Base-by-base conservation (phyloP, 1,140 invertebrate genomes). In the Caligus rogercresseyi region DNA sequence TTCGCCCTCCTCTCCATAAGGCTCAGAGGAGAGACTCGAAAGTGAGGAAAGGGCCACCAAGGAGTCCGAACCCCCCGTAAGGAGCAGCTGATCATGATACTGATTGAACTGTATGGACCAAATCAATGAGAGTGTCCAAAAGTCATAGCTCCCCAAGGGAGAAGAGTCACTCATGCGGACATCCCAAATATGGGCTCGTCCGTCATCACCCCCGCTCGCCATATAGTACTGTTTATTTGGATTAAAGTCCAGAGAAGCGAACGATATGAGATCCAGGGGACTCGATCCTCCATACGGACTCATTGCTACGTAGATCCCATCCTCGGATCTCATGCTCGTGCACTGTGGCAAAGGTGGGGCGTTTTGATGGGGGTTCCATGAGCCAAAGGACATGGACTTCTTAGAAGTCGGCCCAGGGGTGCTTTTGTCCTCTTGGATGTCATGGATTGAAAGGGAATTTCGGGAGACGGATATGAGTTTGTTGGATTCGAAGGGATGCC, bases 31-130 rank as follows among this genome's bases (percentile, higher is more conserved):
- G 18, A 97, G 82, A 21, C 87, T 88, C 1, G 86, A 81, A 2
- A 88, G 80, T 70, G 87, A 87, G 2, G 83, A 85, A 25, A 98
- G 75, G 68, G 94, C 78, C 0, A 96, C 92, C 67, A 88, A 76
- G 16, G 87, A 89, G 74, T 98, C 94, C 69, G 89, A 94, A 69
- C 91, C 93, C 23, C 89, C 87, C 3, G 90, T 89, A 58, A 98
- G 73, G n/a, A 98, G 75, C 16, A 98, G 74, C 74, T 98, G 92
- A 73, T 98, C 94, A 74, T 98, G 93, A 72, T 92, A 95, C 66
- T 83, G 85, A 76, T 98, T 98, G 69, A 91, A 97, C 52, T 86
- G 78, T 1, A 94, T 87, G 59, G 80, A 84, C 91, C 91, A 96
- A 15, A 95, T 83, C 84, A 93, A 97, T 74, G 97, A 93, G 0